phyloP scores from a whole-genome alignment of 2,797 vertebrate genomes.

The Mormyrops boulengeri region DNA sequence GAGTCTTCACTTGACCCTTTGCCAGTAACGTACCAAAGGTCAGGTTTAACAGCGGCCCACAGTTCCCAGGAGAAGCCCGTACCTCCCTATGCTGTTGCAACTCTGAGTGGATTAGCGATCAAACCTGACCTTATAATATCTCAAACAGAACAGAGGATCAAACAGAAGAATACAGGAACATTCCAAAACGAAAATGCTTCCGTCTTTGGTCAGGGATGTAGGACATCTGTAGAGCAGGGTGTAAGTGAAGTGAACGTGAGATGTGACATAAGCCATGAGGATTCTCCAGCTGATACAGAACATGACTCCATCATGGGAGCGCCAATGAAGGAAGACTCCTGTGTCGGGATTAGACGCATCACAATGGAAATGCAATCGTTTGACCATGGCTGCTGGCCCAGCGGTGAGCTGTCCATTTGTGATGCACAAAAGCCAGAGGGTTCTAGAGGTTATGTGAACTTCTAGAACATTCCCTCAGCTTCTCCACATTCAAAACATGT shows the following conservation, averaged over 20 bases:
- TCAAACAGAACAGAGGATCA: slow-evolving; percentile 21
- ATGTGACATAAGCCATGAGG: not conserved
- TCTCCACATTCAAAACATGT: not conserved
- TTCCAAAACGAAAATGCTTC: not conserved
- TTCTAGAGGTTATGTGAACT: slow-evolving; percentile 22
- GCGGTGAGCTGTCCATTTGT: not conserved
- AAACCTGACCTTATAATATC: slow-evolving; percentile 31
- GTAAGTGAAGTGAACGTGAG: not conserved
- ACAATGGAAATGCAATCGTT: not conserved
- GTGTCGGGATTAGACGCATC: not conserved
- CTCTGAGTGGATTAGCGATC: not conserved
- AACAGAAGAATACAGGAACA: not conserved
- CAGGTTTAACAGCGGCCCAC: slow-evolving; percentile 18
- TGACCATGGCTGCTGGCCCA: not conserved
- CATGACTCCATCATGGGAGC: not conserved
- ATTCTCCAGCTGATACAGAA: not conserved
- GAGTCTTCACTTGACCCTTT: slow-evolving; percentile 21
- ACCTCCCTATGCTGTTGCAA: not conserved
- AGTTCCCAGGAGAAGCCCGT: not conserved
- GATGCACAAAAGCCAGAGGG: not conserved
- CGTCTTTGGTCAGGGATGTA: not conserved
- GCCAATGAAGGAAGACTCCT: not conserved
- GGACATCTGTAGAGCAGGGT: not conserved
- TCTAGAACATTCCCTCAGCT: slow-evolving; percentile 18
- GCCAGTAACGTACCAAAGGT: slow-evolving; percentile 35